Percentiles rank a stretch among this genome's conserved stretches.
Evolutionary conservation across 2,113 vertebrate species (phyloP).

Genomic region (Furnarius figulus): DNA sequence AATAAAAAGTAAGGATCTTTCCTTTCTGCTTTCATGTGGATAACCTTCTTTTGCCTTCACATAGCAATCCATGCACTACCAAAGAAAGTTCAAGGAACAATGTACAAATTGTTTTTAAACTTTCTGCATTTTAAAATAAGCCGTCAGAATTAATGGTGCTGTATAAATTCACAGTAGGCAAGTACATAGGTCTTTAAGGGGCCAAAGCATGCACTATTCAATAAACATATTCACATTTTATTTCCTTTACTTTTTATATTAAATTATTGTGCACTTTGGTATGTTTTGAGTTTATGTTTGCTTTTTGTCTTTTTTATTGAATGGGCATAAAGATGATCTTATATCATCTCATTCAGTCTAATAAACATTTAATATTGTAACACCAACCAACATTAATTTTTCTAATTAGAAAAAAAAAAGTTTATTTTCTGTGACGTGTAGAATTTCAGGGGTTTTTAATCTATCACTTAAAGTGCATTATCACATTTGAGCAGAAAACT

Average conservation of each 20-base stretch:
- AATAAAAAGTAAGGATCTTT: background rate
- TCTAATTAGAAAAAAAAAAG: background rate
- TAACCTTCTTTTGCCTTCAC: background rate
- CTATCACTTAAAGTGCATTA: background rate
- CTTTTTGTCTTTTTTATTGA: background rate
- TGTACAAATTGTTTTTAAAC: background rate
- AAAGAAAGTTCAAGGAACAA: background rate
- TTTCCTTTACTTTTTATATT: background rate
- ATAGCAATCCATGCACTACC: background rate
- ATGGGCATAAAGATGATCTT: background rate
- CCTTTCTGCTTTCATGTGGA: background rate
- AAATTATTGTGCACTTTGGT: background rate
- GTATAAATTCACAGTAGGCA: background rate
- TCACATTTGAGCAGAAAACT: slow-evolving; percentile 31
- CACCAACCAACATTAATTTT: background rate
- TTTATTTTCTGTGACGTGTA: slow-evolving; percentile 5
- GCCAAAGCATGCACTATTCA: background rate
- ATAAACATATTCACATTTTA: background rate
- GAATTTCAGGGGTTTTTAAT: slow-evolving; percentile 14
- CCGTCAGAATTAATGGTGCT: background rate
- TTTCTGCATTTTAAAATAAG: background rate
- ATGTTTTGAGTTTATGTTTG: background rate
- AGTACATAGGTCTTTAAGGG: background rate
- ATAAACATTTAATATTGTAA: background rate
- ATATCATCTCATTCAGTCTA: background rate